Evolutionary conservation across 1,140 invertebrate genomes (phyloP), one percentile per base, ranked within the genome.

Genomic region (Araneus ventricosus): DNA sequence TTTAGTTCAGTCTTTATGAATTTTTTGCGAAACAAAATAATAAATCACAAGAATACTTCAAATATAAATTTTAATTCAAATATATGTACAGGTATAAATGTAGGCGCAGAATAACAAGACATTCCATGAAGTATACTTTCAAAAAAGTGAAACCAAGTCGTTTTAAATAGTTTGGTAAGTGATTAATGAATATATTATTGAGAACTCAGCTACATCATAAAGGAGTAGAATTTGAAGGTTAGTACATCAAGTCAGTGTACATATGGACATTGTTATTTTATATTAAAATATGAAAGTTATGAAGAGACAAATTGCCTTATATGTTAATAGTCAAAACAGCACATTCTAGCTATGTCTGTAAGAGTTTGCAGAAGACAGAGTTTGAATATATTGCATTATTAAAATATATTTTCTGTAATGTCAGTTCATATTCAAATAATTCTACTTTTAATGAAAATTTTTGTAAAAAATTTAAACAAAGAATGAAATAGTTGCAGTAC

Each of bases 121-220:
- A 79, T 34, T 8, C 22, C 82, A 90, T 75, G 41, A 90, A 90
- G 39, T 90, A 88, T 20, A 45, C n/a, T 22, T n/a, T 88, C 30
- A 6, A 88, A 88, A 88, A 70, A 2, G 34, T 61, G 30, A 30
- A 61, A 52, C 82, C 57, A 52, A 27, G 37, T 22, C 61, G 0
- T 24, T 34, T 75, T 17, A 75, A 75, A 75, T 20, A 75, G 8
- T 17, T 75, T 30, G 34, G 22, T n/a, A 34, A 34, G 20, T 34
- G n/a, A 37, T 34, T 75, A 7, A 75, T 37, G 17, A 17, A 17
- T 75, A 37, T 75, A 75, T 22, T 20, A 5, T 75, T 37, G 70
- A 37, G 2, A 75, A 20, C 17, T 22, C 4, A 37, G 6, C 4
- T 75, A 75, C 4, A 37, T 37, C 17, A 34, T 34, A 30, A 37